A percentile compares a stretch with the other conserved stretches of the same genome.
Conservation (phyloP, 2,113 vertebrate species). For the Capreolus pygargus region DNA sequence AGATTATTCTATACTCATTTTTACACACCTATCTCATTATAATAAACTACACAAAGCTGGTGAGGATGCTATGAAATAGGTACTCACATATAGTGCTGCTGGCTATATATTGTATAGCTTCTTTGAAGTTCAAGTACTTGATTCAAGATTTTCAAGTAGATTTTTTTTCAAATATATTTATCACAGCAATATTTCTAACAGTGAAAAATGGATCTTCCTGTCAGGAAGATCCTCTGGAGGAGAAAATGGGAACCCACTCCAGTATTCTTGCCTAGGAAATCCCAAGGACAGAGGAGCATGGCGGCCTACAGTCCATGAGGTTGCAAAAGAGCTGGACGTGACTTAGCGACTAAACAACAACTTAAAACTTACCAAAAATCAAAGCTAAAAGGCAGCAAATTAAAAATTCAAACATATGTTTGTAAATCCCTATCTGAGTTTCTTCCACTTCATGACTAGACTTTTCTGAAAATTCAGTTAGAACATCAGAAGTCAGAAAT, state of each 20-base stretch:
- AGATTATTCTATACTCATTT: background rate
- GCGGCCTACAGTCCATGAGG: fast-evolving
- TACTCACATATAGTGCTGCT: background rate
- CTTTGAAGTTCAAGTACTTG: background rate
- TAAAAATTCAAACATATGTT: background rate
- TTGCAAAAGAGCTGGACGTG: background rate
- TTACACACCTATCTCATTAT: background rate
- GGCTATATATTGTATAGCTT: background rate
- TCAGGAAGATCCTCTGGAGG: background rate
- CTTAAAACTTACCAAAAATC: background rate
- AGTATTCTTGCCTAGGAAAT: background rate
- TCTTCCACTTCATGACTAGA: background rate
- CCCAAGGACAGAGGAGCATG: background rate
- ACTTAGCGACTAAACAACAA: background rate
- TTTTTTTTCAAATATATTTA: background rate
- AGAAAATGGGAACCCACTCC: background rate
- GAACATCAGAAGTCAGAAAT: background rate
- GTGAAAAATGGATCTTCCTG: background rate
- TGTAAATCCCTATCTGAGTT: background rate
- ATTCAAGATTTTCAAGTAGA: background rate
- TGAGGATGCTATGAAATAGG: background rate
- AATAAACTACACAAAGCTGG: background rate
- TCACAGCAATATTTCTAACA: background rate
- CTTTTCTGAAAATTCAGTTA: background rate
- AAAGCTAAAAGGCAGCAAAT: background rate